Conservation (phyloP, 2,888 invertebrate genomes). For the Trachelus tabidus region DNA sequence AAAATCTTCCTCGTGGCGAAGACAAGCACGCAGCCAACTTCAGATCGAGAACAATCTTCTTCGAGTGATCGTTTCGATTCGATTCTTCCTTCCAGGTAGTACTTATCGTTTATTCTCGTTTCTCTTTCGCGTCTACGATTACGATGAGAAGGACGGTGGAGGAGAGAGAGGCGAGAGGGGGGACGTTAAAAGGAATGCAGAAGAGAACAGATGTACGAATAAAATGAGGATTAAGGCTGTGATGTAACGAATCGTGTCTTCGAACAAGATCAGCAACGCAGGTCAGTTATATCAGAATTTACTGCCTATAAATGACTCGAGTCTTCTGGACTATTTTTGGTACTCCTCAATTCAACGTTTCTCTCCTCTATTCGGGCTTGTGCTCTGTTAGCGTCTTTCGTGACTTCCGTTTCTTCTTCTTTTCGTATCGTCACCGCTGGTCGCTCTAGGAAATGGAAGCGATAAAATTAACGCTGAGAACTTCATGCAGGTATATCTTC, state of each 20-base stretch:
- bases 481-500: background rate
- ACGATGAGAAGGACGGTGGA: background rate
- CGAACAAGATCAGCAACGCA: background rate
- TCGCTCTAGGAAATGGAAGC: background rate
- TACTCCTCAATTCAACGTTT: background rate
- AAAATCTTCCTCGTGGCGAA: slow-evolving; percentile 16
- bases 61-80: background rate
- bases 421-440: background rate
- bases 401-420: background rate
- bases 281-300: slow-evolving; percentile 1
- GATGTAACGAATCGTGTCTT: background rate
- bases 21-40: background rate
- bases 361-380: background rate
- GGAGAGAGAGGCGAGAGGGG: background rate
- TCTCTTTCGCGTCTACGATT: background rate
- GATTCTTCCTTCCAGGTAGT: background rate
- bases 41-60: background rate
- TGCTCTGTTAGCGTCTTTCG: background rate
- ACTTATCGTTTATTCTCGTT: background rate
- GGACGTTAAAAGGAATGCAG: background rate
- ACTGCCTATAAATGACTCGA: background rate
- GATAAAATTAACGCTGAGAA: background rate
- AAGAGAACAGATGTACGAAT: background rate
- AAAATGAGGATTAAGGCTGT: background rate
- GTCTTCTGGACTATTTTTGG: background rate